These are phyloP conservation scores for Thaumatotibia leucotreta DNA, from an alignment of 1,140 invertebrate species.

Conservation along the genomic window DNA sequence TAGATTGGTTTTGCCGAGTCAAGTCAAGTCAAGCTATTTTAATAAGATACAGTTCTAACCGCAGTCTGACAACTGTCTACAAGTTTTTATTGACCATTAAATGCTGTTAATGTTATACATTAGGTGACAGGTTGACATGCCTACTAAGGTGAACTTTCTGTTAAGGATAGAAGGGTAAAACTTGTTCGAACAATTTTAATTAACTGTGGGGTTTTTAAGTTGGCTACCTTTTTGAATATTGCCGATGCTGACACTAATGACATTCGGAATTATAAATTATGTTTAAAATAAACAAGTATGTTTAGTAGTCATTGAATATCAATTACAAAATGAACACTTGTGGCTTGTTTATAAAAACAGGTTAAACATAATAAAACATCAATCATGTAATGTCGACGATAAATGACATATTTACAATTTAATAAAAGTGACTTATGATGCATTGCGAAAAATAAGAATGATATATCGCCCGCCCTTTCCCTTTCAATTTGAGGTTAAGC, in stretches of 20 bases:
- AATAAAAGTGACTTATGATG: background rate
- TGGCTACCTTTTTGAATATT: background rate
- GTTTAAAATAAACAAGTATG: background rate
- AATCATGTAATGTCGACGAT: background rate
- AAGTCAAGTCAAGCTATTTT: too few species aligned
- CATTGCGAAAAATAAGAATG: background rate
- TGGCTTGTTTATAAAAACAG: background rate
- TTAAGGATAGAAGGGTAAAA: background rate
- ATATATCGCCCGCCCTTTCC: background rate
- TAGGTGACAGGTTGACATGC: constrained; percentile 12
- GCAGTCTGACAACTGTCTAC: constrained; percentile 9
- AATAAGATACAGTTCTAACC: background rate
- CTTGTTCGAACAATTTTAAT: constrained; percentile 1
- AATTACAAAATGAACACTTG: too few species aligned
- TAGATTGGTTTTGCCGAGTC: too few species aligned
- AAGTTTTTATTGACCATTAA: constrained; percentile 13
- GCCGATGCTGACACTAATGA: background rate
- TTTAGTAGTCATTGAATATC: background rate
- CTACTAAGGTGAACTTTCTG: constrained; percentile 13
- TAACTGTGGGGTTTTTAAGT: background rate
- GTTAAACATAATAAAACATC: background rate
- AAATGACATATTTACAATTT: background rate
- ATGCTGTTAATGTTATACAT: constrained; percentile 13
- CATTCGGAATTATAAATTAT: background rate
- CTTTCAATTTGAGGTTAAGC: background rate